Base-by-base conservation (phyloP, 2,797 vertebrate species). In the Pseudotriccus pelzelni region DNA sequence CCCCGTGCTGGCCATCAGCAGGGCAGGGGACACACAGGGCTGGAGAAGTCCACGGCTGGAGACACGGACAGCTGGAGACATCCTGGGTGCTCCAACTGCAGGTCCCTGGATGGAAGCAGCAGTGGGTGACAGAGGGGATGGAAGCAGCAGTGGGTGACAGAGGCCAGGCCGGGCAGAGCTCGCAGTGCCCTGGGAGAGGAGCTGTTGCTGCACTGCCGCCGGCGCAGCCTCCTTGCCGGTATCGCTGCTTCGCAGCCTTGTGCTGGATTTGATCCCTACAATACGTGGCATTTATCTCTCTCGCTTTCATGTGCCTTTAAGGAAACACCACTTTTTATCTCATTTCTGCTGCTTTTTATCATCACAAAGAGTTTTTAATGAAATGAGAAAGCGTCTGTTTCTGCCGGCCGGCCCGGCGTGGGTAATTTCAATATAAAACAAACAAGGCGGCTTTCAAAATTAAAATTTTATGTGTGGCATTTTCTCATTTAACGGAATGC, bases 341-440 rank as follows among this genome's bases (percentile, higher is more conserved):
- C 85, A 30, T 97, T 97, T 95, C 92, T 96, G 92, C 95, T 55
- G 96, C 96, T 96, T 98, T 98, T 98, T 97, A 97, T 98, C 96
- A 97, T 97, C 96, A 97, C 96, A 98, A 97, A 97, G 97, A 96
- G 97, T 89, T 96, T 96, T 97, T 98, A 98, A 98, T 98, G 98
- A 97, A 98, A 97, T 18, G 84, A 97, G 97, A 96, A 94, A 97
- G 96, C 96, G 94, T 96, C 97, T 98, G 94, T 97, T 98, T 98
- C 96, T 89, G 94, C 90, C 34, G 97, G 96, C 96, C 49, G 58
- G 73, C 92, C 89, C 73, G 23, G 97, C 84, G 58, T 63, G 83
- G 93, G 96, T 95, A 96, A 97, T 98, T 97, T 97, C 96, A 97
- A 96, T 97, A 96, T 97, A 98, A 98, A 98, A 98, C 98, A 98